phyloP scores from a whole-genome alignment of 2,113 vertebrate species.

The Lepidothrix coronata region DNA sequence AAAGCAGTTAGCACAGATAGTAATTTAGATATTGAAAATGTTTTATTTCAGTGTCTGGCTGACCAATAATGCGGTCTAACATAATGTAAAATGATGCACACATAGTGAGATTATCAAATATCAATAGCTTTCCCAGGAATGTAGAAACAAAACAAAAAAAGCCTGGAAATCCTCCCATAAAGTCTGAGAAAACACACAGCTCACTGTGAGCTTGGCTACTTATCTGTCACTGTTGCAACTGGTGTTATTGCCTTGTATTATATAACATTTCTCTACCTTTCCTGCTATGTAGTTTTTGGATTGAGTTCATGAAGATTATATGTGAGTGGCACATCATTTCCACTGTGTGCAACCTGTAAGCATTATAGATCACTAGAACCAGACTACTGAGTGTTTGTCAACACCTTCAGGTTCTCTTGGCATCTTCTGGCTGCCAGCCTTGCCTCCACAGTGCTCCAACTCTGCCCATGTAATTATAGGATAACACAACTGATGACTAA shows the following conservation, averaged over 20 bases:
- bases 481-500: background rate
- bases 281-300: background rate
- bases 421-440: background rate
- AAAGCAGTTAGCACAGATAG: background rate
- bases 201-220: background rate
- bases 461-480: background rate
- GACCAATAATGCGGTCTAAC: background rate
- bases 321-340: background rate
- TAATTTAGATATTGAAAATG: background rate
- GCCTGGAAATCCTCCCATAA: background rate
- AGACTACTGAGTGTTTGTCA: background rate
- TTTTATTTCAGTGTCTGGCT: background rate
- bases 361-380: fast-evolving
- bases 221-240: background rate
- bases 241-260: background rate
- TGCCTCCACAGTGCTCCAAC: background rate
- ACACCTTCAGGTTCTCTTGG: background rate
- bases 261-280: background rate
- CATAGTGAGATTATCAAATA: background rate
- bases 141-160: background rate
- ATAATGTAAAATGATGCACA: background rate
- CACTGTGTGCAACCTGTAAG: background rate
- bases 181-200: background rate
- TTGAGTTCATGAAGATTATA: background rate
- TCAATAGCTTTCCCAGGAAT: background rate